These are phyloP conservation scores for Heliconius congener DNA, from an alignment of 1,140 invertebrate genomes.

Conservation along the genomic window DNA sequence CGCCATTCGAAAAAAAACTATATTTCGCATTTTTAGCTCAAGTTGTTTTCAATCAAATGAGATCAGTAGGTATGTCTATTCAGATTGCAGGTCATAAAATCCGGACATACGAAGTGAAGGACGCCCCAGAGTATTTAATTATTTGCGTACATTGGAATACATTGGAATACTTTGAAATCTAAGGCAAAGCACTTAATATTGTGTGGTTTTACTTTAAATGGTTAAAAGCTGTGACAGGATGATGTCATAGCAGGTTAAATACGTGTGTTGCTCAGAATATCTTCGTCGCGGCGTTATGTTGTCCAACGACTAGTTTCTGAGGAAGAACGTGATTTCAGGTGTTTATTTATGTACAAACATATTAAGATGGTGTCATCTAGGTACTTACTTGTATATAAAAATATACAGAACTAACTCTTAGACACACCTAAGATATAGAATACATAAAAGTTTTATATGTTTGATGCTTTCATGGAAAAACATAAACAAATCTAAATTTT, in stretches of 20 bases:
- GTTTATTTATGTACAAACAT: conserved; percentile 15
- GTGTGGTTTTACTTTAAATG: conserved; percentile 32
- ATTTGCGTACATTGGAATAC: not conserved
- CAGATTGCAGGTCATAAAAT: no score
- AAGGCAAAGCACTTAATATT: conserved; percentile 29
- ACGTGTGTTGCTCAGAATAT: conserved; percentile 39
- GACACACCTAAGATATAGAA: no score
- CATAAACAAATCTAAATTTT: no score
- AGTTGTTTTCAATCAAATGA: no score
- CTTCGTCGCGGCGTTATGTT: conserved; percentile 38
- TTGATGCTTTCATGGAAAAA: no score
- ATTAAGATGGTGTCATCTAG: conserved; percentile 32
- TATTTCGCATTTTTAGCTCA: no score
- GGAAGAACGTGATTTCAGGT: conserved; percentile 32
- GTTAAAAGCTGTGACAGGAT: conserved; percentile 41
- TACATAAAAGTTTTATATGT: no score
- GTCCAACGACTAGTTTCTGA: conserved; percentile 40
- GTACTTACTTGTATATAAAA: conserved; percentile 6
- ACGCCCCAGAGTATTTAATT: not conserved
- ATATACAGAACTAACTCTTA: not conserved
- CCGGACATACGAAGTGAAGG: no score
- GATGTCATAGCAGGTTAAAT: conserved; percentile 49
- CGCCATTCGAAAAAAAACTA: no score
- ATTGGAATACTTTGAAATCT: conserved; percentile 21
- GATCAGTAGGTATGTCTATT: no score